These are phyloP conservation scores for Cacatua alba DNA, from an alignment of 2,113 vertebrate genomes.

Conservation along the genomic window DNA sequence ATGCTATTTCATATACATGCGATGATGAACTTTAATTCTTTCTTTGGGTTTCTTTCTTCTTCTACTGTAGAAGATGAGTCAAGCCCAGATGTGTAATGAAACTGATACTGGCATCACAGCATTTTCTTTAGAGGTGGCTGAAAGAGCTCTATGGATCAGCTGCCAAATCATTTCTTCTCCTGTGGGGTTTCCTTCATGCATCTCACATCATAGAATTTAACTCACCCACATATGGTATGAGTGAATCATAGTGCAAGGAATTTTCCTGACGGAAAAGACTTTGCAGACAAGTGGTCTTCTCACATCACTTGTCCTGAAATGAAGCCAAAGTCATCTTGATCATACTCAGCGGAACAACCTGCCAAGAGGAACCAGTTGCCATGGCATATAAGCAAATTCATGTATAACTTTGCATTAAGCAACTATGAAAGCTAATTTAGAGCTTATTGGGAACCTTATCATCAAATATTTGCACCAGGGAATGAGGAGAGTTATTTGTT, in stretches of 20 bases:
- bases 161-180: constrained; percentile 25
- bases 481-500: neutral
- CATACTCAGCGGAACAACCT: neutral
- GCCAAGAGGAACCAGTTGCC: constrained; percentile 10
- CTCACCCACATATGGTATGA: neutral
- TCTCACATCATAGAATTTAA: neutral
- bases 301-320: neutral
- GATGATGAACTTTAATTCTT: constrained; percentile 65
- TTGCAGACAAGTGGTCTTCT: neutral
- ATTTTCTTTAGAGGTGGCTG: constrained; percentile 30
- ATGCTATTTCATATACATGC: constrained; percentile 31
- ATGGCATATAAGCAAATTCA: neutral
- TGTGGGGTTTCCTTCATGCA: constrained; percentile 15
- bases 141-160: constrained; percentile 22
- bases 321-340: constrained; percentile 3
- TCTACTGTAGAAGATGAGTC: constrained; percentile 29
- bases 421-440: neutral
- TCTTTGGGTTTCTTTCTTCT: constrained; percentile 42
- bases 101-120: constrained; percentile 19
- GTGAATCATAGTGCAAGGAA: neutral
- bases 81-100: constrained; percentile 56
- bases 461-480: constrained; percentile 8
- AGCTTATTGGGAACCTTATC: neutral
- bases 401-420: neutral
- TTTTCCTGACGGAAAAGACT: neutral